phyloP scores from a whole-genome alignment of 2,797 vertebrate species.

The Ciconia nigra region DNA sequence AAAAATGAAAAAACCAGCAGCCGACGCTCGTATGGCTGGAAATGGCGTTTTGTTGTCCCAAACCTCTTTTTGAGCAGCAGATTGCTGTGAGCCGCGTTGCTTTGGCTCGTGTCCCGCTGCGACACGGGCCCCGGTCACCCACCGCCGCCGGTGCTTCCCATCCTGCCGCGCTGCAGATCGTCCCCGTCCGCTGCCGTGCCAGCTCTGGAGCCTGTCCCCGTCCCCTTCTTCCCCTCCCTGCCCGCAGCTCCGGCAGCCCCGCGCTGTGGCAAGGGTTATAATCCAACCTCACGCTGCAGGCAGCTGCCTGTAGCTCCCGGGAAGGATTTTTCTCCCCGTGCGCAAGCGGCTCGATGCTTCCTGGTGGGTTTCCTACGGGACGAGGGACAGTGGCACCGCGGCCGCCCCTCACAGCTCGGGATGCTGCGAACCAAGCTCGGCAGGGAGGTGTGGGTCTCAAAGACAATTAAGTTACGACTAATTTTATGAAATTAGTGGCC shows the following conservation, averaged over 20 bases:
- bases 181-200: neutral
- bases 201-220: neutral
- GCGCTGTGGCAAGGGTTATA: rapidly evolving
- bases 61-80: neutral
- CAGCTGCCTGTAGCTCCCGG: neutral
- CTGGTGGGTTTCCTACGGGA: neutral
- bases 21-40: neutral
- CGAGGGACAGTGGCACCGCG: neutral
- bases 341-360: neutral
- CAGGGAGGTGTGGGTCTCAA: neutral
- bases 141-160: neutral
- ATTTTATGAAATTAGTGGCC: neutral
- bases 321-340: neutral
- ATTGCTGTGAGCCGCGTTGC: neutral
- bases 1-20: neutral
- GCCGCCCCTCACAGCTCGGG: neutral
- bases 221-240: neutral
- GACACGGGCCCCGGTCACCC: neutral
- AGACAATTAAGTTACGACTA: neutral
- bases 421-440: neutral
- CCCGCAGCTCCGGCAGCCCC: neutral
- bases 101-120: neutral
- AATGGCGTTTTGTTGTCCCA: neutral
- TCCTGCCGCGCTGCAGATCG: neutral
- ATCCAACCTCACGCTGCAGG: neutral